Evolutionary conservation across 1,140 invertebrate species (phyloP).

Genomic region (Berghia stephanieae): DNA sequence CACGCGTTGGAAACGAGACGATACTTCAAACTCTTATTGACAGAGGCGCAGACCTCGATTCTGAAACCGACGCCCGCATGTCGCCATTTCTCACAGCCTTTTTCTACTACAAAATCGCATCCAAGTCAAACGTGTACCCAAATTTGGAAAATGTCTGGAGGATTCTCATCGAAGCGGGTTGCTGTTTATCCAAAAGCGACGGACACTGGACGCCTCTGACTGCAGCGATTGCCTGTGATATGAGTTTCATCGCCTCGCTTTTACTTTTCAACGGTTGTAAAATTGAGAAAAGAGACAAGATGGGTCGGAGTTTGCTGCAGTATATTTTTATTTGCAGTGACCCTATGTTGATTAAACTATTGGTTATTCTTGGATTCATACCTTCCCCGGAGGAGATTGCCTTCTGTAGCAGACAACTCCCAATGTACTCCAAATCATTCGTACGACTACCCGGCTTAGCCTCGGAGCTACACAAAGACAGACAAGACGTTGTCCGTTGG

Average conservation of each 20-base stretch:
- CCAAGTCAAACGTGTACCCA: constrained; percentile 41
- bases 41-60: constrained; percentile 51
- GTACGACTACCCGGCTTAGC: constrained; percentile 31
- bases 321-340: constrained; percentile 59
- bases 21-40: constrained; percentile 48
- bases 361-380: constrained; percentile 53
- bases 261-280: constrained; percentile 56
- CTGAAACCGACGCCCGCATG: constrained; percentile 45
- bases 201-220: constrained; percentile 57
- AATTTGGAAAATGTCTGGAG: constrained; percentile 47
- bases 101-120: constrained; percentile 57
- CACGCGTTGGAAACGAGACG: constrained; percentile 54
- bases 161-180: constrained; percentile 50
- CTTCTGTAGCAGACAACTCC: constrained; percentile 50
- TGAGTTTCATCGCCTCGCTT: constrained; percentile 52
- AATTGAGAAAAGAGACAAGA: constrained; percentile 36
- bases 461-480: constrained; percentile 23
- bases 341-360: constrained; percentile 48
- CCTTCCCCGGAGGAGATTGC: constrained; percentile 53
- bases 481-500: constrained; percentile 29
- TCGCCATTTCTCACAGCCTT: constrained; percentile 58
- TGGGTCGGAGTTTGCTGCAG: constrained; percentile 52
- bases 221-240: constrained; percentile 52
- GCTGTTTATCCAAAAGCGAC: constrained; percentile 53
- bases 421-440: constrained; percentile 56